Evolutionary conservation across 2,797 vertebrate genomes (phyloP), one percentile per base, ranked within the genome.

Genomic region (Propithecus deckenii): DNA sequence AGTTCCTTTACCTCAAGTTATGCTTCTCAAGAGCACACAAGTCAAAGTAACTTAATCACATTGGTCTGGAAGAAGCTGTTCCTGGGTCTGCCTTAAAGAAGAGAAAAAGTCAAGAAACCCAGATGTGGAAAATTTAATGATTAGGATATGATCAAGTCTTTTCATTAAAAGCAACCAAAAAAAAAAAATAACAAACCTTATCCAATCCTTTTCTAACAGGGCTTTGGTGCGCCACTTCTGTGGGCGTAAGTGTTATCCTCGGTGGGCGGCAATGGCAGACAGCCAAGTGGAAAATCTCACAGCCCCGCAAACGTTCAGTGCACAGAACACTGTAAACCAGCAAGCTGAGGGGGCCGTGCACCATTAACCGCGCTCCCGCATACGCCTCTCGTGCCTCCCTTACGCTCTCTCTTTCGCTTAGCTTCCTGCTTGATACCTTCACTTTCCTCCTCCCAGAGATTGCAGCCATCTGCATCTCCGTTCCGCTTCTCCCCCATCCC

Each of bases 231-330:
- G 63, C n/a, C 59, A 80, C 65, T 89, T 89, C 43, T 91, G 50
- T 93, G 80, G 89, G 12, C 91, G 75, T 65, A 38, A 59, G 48
- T 78, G 67, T 90, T 87, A 55, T 84, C 94, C 63, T 88, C 10
- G 20, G 94, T 94, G 92, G 93, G 78, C 17, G 72, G 89, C 80
- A 50, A 38, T 96, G 97, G 79, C 96, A 52, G 43, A 74, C 2
- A 72, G 91, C 95, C 95, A 97, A 96, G 59, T 94, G 80, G 97
- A 97, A 97, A 96, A 88, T 97, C 93, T 95, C 97, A 95, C 87
- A 95, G 95, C 86, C 89, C 61, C 17, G 30, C 55, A 92, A 88
- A 98, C 86, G 28, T 63, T 74, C 72, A 23, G 84, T 11, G 25
- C 23, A 50, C 11, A 46, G 52, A 63, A 18, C 22, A 1, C 74